Percentiles rank a stretch among this genome's conserved stretches.
phyloP scores from a whole-genome alignment of 1,140 invertebrate species.

The Drosophila mojavensis region DNA sequence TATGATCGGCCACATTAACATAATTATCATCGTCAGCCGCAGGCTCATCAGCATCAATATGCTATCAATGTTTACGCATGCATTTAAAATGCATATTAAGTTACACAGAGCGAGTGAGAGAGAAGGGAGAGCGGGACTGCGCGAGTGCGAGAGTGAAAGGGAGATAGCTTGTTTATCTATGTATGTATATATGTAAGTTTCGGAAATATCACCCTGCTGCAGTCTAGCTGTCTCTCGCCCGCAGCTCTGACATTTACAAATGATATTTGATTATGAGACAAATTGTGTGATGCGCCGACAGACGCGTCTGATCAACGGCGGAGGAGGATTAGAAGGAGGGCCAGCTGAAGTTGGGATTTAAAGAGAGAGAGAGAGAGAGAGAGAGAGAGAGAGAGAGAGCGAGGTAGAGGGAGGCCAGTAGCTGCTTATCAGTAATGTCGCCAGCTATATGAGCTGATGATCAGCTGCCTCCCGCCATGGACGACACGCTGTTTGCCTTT shows the following conservation, averaged over 20 bases:
- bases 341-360: too few species aligned
- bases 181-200: not conserved
- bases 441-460: constrained; percentile 18
- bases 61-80: constrained; percentile 80
- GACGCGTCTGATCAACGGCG: constrained; percentile 8
- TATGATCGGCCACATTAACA: constrained; percentile 26
- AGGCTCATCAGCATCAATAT: constrained; percentile 63
- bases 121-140: not conserved
- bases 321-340: not conserved
- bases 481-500: constrained; percentile 69
- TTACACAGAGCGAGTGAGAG: constrained; percentile 41
- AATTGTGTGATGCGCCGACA: constrained; percentile 73
- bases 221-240: constrained; percentile 41
- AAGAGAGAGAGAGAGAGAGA: not conserved
- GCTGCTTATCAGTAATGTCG: constrained; percentile 42
- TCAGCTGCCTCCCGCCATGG: constrained; percentile 41
- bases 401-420: not conserved
- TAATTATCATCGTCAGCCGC: constrained; percentile 5
- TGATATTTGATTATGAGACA: constrained; percentile 82
- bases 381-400: not conserved
- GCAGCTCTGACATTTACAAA: constrained; percentile 77
- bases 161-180: not conserved
- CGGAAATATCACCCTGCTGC: constrained; percentile 20
- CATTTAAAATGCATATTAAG: constrained; percentile 74
- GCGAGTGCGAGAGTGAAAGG: not conserved